Evolutionary conservation across 2,797 vertebrate species (phyloP).

Genomic region (Leontocebus nigricollis): DNA sequence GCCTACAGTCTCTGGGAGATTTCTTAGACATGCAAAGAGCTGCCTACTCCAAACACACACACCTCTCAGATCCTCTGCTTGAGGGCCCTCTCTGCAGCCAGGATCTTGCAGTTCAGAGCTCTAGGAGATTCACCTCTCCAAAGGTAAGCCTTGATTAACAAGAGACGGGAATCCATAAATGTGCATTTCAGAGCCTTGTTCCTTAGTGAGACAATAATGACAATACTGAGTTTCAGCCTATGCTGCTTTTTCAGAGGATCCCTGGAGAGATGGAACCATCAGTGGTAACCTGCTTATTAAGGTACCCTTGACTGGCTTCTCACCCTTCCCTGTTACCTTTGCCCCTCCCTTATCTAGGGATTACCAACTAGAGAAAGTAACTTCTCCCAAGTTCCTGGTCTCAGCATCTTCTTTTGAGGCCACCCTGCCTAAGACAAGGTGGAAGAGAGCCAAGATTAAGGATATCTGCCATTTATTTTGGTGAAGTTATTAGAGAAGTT

Average conservation of each 20-base stretch:
- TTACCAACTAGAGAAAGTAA: neutral
- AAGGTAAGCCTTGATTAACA: neutral
- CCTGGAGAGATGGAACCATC: neutral
- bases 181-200: neutral
- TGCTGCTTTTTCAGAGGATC: neutral
- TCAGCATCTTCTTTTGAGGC: neutral
- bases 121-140: neutral
- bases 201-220: neutral
- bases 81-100: neutral
- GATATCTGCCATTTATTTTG: neutral
- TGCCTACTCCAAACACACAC: neutral
- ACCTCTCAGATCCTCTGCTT: neutral
- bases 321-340: neutral
- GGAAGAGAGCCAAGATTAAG: neutral
- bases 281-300: neutral
- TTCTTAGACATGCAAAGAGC: neutral
- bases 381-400: neutral
- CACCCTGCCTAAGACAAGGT: neutral
- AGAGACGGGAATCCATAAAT: neutral
- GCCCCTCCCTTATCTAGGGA: too few relatives aligned
- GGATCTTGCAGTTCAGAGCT: rapidly evolving
- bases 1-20: neutral
- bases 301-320: neutral
- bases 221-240: neutral
- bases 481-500: neutral